phyloP scores from a whole-genome alignment of 2,888 invertebrate genomes.

The Parochlus steinenii region DNA sequence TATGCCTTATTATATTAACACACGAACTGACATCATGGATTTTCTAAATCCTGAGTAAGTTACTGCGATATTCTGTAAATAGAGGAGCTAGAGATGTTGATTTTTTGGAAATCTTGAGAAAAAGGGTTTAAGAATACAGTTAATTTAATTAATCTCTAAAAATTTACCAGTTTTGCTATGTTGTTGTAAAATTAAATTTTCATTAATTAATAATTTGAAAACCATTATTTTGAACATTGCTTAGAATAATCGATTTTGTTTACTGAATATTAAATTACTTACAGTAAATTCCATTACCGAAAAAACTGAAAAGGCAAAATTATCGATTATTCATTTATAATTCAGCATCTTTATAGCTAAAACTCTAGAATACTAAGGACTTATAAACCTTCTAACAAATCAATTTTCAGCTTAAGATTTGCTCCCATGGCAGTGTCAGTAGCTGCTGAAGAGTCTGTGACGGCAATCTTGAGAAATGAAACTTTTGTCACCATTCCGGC shows the following conservation, averaged over 20 bases:
- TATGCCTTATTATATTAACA: conserved; percentile 12
- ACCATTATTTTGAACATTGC: neutral
- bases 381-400: too few relatives aligned
- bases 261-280: neutral
- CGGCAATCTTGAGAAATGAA: conserved; percentile 1
- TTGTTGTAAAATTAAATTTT: neutral
- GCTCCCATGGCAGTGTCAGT: neutral
- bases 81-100: neutral
- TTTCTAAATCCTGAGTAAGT: conserved; percentile 9
- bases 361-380: neutral
- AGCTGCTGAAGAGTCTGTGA: neutral
- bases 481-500: neutral
- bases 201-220: neutral
- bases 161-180: neutral
- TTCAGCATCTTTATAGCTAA: too few relatives aligned
- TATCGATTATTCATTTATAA: too few relatives aligned
- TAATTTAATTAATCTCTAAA: conserved; percentile 4
- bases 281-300: neutral
- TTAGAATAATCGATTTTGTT: neutral
- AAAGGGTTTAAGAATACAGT: neutral
- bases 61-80: neutral
- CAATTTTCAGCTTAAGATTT: conserved; percentile 1
- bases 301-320: too few relatives aligned
- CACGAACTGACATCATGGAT: conserved; percentile 4
- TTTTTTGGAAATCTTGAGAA: too few relatives aligned